Evolutionary conservation across 2,797 vertebrate genomes (phyloP), one percentile per base, ranked within the genome.

Genomic region (Tokudaia muenninki): DNA sequence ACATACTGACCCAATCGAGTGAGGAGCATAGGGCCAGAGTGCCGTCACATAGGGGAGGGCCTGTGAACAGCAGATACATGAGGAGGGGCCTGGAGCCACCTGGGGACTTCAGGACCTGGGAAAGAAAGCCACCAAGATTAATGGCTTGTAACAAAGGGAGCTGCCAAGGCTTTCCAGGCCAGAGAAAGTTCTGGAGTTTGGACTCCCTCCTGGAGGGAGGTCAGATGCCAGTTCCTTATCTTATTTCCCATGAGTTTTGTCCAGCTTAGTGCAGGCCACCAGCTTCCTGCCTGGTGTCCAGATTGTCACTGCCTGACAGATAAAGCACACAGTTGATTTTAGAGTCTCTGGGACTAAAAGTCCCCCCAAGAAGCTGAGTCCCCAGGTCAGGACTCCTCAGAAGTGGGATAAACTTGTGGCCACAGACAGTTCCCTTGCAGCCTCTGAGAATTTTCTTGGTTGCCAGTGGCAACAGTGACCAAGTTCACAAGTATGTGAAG

Each of bases 151-250:
- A 72, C 31, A 34, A 86, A 92, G 50, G 61, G 31, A 59, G 37
- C 0, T 1, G 16, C n/a, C 70, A 41, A 81, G 44, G n/a, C 41
- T 70, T 50, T 61, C 70, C 37, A 72, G 50, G 17, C 78, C 14
- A 94, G 67, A 87, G 92, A 82, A 97, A 80, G 61, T 92, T 89
- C 89, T 50, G 4, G 44, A 75, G 16, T 59, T 82, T 75, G 67
- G 10, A 72, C 50, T 21, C 59, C 8, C 44, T 93, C 55, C 26
- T 41, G 29, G 37, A 89, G n/a, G 92, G n/a, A 93, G 93, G 77
- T 82, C 77, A 86, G 13, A 55, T 3, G 41, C 75, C 93, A 96
- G 10, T 17, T 22, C 24, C n/a, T 74, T 37, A 34, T 90, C 92
- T 96, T 61, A 59, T 52, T 61, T 91, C 44, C 77, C 87, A 55